Conservation (phyloP, 2,888 invertebrate genomes). For the Microctonus hyperodae region DNA sequence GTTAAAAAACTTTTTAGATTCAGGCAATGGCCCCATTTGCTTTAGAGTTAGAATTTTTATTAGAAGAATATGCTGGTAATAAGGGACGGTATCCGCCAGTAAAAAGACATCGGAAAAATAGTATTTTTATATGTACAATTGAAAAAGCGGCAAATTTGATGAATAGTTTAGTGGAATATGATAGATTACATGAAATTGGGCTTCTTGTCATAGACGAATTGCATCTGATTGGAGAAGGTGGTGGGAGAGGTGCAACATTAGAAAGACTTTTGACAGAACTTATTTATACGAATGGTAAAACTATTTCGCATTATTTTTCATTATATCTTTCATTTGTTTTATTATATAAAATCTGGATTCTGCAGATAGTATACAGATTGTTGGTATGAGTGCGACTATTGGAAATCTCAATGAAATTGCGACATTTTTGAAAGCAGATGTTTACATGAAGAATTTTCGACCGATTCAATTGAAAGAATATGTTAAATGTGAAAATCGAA, state of each 20-base stretch:
- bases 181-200: slow-evolving; percentile 69
- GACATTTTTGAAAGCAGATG: slow-evolving; percentile 79
- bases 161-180: slow-evolving; percentile 82
- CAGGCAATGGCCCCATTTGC: slow-evolving; percentile 87
- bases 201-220: slow-evolving; percentile 84
- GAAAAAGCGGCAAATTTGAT: slow-evolving; percentile 91
- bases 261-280: slow-evolving; percentile 86
- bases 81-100: slow-evolving; percentile 87
- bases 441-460: slow-evolving; percentile 85
- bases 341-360: slow-evolving; percentile 5
- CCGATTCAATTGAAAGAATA: slow-evolving; percentile 87
- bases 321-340: background rate
- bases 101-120: slow-evolving; percentile 77
- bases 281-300: slow-evolving; percentile 71
- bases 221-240: slow-evolving; percentile 88
- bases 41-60: slow-evolving; percentile 82
- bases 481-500: slow-evolving; percentile 75
- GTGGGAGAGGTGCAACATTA: slow-evolving; percentile 82
- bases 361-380: slow-evolving; percentile 77
- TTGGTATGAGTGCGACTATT: slow-evolving; percentile 98
- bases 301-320: background rate
- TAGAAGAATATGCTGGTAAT: slow-evolving; percentile 95
- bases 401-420: slow-evolving; percentile 87
- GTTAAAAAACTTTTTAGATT: slow-evolving; percentile 67
- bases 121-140: slow-evolving; percentile 91